Percentiles rank a stretch among this genome's conserved stretches.
Conservation (phyloP, 2,113 vertebrate species). For the Eurypyga helias region DNA sequence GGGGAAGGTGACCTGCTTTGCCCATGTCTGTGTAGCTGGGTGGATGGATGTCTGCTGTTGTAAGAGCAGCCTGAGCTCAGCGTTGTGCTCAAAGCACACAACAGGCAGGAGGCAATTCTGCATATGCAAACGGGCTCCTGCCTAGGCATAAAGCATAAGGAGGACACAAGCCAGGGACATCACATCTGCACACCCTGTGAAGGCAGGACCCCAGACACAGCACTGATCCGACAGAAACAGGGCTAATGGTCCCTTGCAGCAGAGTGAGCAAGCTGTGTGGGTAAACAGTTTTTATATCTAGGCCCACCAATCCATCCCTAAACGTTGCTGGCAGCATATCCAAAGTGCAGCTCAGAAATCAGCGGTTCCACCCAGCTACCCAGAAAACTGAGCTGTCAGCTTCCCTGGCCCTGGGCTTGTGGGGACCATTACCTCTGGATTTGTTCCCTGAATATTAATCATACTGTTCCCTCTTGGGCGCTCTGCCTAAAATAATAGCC, state of each 20-base stretch:
- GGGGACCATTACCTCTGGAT: conserved; percentile 1
- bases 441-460: conserved; percentile 7
- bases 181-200: not conserved
- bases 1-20: not conserved
- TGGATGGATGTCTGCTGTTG: not conserved
- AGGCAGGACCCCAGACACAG: not conserved
- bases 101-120: not conserved
- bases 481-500: not conserved
- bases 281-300: not conserved
- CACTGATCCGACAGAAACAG: no score
- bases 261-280: not conserved
- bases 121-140: not conserved
- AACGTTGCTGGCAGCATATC: not conserved
- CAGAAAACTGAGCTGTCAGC: not conserved
- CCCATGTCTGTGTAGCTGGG: not conserved
- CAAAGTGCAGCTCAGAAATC: not conserved
- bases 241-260: not conserved
- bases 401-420: fast-evolving
- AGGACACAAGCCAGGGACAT: not conserved
- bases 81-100: not conserved
- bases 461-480: not conserved
- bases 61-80: not conserved
- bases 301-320: not conserved
- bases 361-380: not conserved
- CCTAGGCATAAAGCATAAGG: no score